Conservation (phyloP, 2,113 vertebrate species). For the Pedetes capensis region DNA sequence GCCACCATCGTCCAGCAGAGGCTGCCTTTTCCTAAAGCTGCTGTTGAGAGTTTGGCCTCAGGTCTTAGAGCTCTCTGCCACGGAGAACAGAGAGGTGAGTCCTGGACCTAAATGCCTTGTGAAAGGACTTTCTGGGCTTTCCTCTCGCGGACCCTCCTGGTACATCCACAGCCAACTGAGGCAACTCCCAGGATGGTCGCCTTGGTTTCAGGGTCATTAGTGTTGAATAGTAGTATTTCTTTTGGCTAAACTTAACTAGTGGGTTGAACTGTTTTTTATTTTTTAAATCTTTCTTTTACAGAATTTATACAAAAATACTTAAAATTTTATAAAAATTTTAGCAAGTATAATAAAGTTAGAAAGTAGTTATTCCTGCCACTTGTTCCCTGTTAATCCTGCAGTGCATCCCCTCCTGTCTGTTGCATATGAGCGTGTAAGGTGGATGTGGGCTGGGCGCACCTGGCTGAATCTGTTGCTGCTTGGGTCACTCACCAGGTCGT, state of each 20-base stretch:
- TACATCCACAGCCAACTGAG: not conserved
- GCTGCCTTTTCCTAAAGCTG: not conserved
- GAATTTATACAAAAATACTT: slow-evolving; percentile 52
- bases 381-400: not conserved
- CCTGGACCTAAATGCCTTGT: not conserved
- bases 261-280: slow-evolving; percentile 29
- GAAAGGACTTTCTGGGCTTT: not conserved
- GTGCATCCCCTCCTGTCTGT: not conserved
- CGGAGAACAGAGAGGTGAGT: not conserved
- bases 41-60: not conserved
- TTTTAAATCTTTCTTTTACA: not conserved
- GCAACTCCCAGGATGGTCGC: not conserved
- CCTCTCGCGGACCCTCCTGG: accelerated
- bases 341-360: not conserved
- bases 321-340: slow-evolving; percentile 18
- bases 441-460: not conserved
- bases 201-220: not conserved
- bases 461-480: not conserved
- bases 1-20: too few species aligned
- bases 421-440: not conserved
- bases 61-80: not conserved
- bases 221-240: not conserved
- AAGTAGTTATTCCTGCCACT: not conserved
- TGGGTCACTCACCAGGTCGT: not conserved
- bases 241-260: not conserved